Evolutionary conservation across 2,797 vertebrate genomes (phyloP).

Genomic region (Apogon talboti): DNA sequence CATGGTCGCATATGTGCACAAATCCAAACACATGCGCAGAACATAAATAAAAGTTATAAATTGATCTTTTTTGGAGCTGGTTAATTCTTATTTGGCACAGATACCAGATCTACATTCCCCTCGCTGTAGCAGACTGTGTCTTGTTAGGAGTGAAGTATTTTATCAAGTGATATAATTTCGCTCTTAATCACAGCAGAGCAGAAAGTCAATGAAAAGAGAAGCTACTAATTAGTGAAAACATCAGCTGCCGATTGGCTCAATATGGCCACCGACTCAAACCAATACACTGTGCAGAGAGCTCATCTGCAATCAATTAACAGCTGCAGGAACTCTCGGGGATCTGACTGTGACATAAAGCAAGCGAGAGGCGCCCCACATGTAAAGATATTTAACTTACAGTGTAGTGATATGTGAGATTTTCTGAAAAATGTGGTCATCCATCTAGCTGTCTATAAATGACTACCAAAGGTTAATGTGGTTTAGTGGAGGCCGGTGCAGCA

Average conservation of each 20-base stretch:
- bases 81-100: conserved; percentile 25
- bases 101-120: conserved; percentile 12
- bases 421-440: conserved; percentile 31
- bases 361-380: conserved; percentile 8
- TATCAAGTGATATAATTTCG: conserved; percentile 32
- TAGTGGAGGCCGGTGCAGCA: conserved; percentile 37
- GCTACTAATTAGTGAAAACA: conserved; percentile 53
- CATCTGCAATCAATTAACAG: conserved; percentile 69
- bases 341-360: conserved; percentile 33
- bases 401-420: conserved; percentile 18
- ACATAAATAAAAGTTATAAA: conserved; percentile 27
- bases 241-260: conserved; percentile 57
- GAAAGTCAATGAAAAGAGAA: conserved; percentile 46
- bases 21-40: conserved; percentile 4
- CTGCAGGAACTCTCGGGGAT: conserved; percentile 28
- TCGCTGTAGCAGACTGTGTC: conserved; percentile 5
- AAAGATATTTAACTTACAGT: conserved; percentile 33
- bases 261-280: conserved; percentile 42
- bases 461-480: conserved; percentile 39
- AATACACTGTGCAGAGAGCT: conserved; percentile 26
- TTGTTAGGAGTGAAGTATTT: conserved; percentile 36
- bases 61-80: conserved; percentile 1
- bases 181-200: conserved; percentile 45
- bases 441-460: conserved; percentile 7
- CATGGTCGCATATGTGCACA: not conserved